phyloP scores from a whole-genome alignment of 2,113 vertebrate species.

The Bettongia penicillata region DNA sequence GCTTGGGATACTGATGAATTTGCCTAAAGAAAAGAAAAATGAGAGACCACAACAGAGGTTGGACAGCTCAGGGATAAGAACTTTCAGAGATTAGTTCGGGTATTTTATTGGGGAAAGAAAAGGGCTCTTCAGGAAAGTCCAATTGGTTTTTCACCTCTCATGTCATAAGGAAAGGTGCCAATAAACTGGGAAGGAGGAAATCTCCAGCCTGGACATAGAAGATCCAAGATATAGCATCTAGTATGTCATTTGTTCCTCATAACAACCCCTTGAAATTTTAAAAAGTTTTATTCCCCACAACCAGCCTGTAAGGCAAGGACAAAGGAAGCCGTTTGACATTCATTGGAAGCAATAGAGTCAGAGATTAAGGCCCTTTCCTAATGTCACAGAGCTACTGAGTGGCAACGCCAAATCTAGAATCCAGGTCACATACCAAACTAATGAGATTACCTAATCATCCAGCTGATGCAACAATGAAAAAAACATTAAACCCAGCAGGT shows the following conservation, averaged over 20 bases:
- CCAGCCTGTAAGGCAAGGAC: background rate
- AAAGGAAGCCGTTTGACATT: background rate
- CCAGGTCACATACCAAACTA: background rate
- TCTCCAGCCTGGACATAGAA: background rate
- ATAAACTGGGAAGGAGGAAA: background rate
- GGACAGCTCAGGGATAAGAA: background rate
- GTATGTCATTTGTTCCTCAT: background rate
- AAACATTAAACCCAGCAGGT: background rate
- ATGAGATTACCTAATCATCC: constrained; percentile 3
- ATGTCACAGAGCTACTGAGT: background rate
- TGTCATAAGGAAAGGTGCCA: background rate
- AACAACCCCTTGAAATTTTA: background rate
- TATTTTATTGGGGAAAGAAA: background rate
- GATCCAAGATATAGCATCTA: background rate
- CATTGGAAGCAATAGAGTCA: background rate
- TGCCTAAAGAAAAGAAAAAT: background rate
- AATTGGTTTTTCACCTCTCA: background rate
- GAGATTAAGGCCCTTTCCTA: background rate
- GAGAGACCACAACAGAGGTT: background rate
- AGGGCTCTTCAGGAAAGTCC: background rate
- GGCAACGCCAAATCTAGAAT: background rate
- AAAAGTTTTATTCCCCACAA: background rate
- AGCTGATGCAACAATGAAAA: background rate
- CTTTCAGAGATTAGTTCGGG: background rate
- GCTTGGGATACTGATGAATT: background rate